Evolutionary conservation across 2,113 vertebrate species (phyloP).

Genomic region (Trogon melanurus): DNA sequence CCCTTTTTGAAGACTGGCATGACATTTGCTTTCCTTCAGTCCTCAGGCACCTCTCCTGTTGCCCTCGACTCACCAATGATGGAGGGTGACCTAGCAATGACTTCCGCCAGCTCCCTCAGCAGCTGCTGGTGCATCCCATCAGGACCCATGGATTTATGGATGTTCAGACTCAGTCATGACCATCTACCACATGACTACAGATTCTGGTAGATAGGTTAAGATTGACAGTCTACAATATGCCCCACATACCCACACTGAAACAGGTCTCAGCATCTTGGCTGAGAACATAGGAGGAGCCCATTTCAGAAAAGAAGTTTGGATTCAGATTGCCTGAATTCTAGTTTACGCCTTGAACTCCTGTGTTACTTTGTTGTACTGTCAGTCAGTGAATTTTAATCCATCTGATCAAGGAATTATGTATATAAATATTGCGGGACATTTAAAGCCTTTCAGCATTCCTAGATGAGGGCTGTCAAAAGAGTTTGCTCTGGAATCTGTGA

Average conservation of each 20-base stretch:
- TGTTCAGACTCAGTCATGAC: too few relatives aligned
- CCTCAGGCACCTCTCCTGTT: too few relatives aligned
- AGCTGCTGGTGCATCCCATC: too few relatives aligned
- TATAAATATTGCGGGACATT: background rate
- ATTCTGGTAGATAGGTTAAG: background rate
- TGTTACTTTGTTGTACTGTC: background rate
- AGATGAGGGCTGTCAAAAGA: background rate
- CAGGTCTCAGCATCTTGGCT: background rate
- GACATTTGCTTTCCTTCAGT: too few relatives aligned
- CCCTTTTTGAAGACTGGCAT: too few relatives aligned
- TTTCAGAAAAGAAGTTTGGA: background rate
- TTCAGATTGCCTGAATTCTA: background rate
- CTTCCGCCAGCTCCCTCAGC: too few relatives aligned
- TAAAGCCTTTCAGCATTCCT: background rate
- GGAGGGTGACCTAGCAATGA: too few relatives aligned
- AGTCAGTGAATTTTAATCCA: background rate
- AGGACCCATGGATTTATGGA: too few relatives aligned
- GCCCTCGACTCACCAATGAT: too few relatives aligned
- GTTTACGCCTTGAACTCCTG: background rate
- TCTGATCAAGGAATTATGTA: background rate
- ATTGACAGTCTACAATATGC: background rate
- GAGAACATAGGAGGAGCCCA: background rate
- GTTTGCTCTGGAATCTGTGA: background rate
- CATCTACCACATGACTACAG: background rate
- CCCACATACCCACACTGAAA: background rate